These are phyloP conservation scores for Drosophila azteca DNA, from an alignment of 1,140 invertebrate genomes.

Conservation along the genomic window DNA sequence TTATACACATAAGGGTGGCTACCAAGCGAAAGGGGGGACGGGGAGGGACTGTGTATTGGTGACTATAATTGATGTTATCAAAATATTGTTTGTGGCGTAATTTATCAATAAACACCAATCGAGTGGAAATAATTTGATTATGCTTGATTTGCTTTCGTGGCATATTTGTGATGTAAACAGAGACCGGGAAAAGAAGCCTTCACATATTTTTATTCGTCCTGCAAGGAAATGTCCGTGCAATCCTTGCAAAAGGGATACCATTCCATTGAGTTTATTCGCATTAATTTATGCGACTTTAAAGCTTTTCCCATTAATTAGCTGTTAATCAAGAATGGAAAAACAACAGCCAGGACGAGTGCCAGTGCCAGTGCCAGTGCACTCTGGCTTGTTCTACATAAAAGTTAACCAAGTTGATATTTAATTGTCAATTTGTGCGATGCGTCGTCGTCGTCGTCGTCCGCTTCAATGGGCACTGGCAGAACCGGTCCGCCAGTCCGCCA, in stretches of 20 bases:
- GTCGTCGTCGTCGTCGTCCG: background rate
- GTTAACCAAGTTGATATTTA: conserved; percentile 61
- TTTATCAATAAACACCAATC: conserved; percentile 84
- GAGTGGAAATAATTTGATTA: conserved; percentile 83
- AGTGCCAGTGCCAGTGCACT: background rate
- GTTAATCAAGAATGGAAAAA: conserved; percentile 58
- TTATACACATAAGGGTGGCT: conserved; percentile 14
- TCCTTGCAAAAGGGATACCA: background rate
- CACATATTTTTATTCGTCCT: background rate
- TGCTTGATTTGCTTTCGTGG: conserved; percentile 82
- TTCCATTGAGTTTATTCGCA: conserved; percentile 55
- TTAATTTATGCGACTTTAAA: conserved; percentile 67
- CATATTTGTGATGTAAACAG: conserved; percentile 80
- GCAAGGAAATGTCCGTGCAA: background rate
- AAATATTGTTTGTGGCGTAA: conserved; percentile 83
- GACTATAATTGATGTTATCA: conserved; percentile 84
- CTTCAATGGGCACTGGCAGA: conserved; percentile 37
- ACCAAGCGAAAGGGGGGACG: background rate
- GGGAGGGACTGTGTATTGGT: conserved; percentile 48
- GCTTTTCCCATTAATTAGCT: conserved; percentile 64
- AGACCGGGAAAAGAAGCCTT: conserved; percentile 10
- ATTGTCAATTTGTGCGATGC: conserved; percentile 59
- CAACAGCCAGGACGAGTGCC: conserved; percentile 6
- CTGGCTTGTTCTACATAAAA: conserved; percentile 35
- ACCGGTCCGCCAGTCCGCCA: background rate